Base-by-base conservation (phyloP, 2,113 vertebrate species). In the Dromaius novaehollandiae region DNA sequence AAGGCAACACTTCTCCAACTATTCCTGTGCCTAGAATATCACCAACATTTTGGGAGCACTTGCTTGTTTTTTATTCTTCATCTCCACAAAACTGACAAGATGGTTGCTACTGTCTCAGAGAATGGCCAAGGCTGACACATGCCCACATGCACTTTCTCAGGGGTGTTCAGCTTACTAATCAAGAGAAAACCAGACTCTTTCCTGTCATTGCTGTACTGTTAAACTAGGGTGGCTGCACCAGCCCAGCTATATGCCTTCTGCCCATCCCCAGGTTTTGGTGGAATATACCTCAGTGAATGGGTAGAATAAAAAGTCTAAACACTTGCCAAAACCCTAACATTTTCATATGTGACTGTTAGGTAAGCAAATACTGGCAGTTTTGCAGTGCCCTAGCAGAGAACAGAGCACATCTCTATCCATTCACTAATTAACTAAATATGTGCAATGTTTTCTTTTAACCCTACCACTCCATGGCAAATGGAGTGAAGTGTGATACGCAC, bases 61-160 rank as follows among this genome's bases (percentile, higher is more conserved):
- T 95, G 78, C 28, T 83, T 83, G 32, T 46, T 90, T 91, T 79
- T 73, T 91, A 46, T 86, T 91, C 82, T 91, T 95, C 86, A 95
- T 90, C 73, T 94, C 74, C 80, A 93, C 88, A 94, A 90, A 96
- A 86, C 51, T 88, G 90, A 84, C 88, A 94, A 51, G 32, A 15
- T 51, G 69, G 60, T 73, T 86, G 64, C 40, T 58, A 26, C 28
- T 16, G 26, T 21, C n/a, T 88, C 60, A 88, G 86, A 88, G 89
- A 86, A 74, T 6, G 46, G 73, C 34, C 77, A 90, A 83, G 64
- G 55, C 60, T 92, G 83, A 81, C 80, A 93, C 1, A 0, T 81
- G 73, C 92, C 76, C 76, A 55, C 40, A 61, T 38, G 81, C 36
- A 44, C 22, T 86, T 88, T 90, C 34, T 64, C 77, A 85, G 81